Base-by-base conservation (phyloP, 2,888 invertebrate genomes). In the Dyspetes luteomarginatus region DNA sequence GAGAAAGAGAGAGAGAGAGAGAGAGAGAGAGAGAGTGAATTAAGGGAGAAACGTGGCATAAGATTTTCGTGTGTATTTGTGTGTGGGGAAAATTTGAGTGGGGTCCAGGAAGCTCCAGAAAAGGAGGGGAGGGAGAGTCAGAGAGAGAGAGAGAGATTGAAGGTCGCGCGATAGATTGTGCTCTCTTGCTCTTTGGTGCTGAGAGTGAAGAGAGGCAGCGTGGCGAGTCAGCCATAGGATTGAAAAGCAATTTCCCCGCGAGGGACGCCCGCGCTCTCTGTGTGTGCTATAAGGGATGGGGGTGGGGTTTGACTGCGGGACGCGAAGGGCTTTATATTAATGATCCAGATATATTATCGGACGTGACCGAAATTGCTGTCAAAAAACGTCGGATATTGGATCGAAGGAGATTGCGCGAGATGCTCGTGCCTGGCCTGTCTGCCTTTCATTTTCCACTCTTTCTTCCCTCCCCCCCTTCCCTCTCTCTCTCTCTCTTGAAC, bases 321-420 rank as follows among this genome's bases (percentile, higher is more conserved):
- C 89, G 85, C 86, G 88, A 86, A 87, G 86, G 86, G 91, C 92
- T 92, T 91, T 92, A 92, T 92, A 92, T 92, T 92, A 92, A 92
- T 92, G 92, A 92, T 92, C 92, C 91, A 91, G 91, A 92, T 92
- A 91, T 92, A 92, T 92, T 92, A 91, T 92, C 91, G 91, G 92
- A 92, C 92, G 92, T 92, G 92, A 92, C 92, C 92, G 91, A 92
- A 92, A 92, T 92, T 92, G 92, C 92, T 91, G 92, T 92, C 92
- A 92, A 92, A 92, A 92, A 92, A 91, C 74, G 89, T 91, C 91
- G 91, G 92, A 92, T 92, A 92, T 92, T 92, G 91, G 91, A 92
- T 91, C 91, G 91, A 90, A 90, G 89, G 88, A 91, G 91, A 92
- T 92, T 91, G 91, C 89, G 89, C 91, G 90, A 91, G 90, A 91